Evolutionary conservation across 1,140 invertebrate species (phyloP).

Genomic region (Achroia grisella): DNA sequence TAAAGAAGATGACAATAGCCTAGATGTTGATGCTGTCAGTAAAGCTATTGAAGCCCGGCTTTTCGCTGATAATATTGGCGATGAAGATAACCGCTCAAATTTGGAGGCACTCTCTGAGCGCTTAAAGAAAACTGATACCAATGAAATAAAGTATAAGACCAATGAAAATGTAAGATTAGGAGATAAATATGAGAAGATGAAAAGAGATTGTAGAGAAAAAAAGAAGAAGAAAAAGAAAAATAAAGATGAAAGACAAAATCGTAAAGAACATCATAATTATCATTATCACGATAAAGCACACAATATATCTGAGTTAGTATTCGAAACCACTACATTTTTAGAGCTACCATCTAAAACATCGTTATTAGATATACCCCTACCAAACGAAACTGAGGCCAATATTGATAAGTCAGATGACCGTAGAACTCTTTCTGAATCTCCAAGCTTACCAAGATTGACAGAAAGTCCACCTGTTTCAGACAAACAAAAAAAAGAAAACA

Average conservation of each 20-base stretch:
- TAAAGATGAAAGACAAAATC: conserved; percentile 82
- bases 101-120: conserved; percentile 49
- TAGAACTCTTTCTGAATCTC: conserved; percentile 44
- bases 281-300: conserved; percentile 69
- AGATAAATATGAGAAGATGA: conserved; percentile 63
- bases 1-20: conserved; percentile 83
- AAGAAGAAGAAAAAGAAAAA: conserved; percentile 89
- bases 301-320: too few relatives aligned
- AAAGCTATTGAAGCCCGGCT: conserved; percentile 86
- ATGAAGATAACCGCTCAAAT: conserved; percentile 41
- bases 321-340: conserved; percentile 26
- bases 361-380: conserved; percentile 50
- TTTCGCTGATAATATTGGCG: conserved; percentile 74
- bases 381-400: conserved; percentile 32
- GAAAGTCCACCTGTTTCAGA: conserved; percentile 55
- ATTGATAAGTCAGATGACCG: conserved; percentile 39
- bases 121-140: conserved; percentile 54
- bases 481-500: conserved; percentile 21
- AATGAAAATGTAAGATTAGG: conserved; percentile 35
- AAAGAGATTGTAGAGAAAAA: conserved; percentile 82
- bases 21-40: conserved; percentile 85
- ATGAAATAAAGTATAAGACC: conserved; percentile 74
- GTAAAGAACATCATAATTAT: conserved; percentile 80
- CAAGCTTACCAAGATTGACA: conserved; percentile 64
- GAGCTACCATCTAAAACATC: conserved; percentile 40